Base-by-base conservation (phyloP, 2,113 vertebrate species). In the Centropus unirufus region DNA sequence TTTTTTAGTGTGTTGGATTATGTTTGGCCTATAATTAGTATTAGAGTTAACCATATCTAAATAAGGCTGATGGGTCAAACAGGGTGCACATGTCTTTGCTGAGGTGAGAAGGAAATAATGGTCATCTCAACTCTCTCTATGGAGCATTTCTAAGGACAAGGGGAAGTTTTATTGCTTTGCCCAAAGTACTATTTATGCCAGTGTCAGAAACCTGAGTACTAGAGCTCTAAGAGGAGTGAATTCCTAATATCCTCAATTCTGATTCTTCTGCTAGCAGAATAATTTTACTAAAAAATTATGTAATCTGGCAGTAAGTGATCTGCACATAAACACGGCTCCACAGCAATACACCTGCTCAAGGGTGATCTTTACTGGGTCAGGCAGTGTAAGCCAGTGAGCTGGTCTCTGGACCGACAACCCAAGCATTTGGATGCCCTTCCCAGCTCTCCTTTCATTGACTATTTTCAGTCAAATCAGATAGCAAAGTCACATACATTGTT, bases 251-350 rank as follows among this genome's bases (percentile, higher is more conserved):
- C 44, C 32, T 78, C 52, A 19, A 49, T 72, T 49, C 54, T 7
- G 27, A 54, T 62, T 74, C 85, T 59, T 82, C 55, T 83, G 22
- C 64, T 77, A 68, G 79, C 88, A 92, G 55, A 64, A 77, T 34
- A 55, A 9, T 46, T 89, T 80, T 42, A 58, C 18, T 83, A 70
- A 73, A 44, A 27, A 83, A 29, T 90, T 46, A 80, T 32, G 51
- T 59, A 34, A 80, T 51, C 72, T 86, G 79, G 68, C 79, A 67
- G 34, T 4, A 47, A 62, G 34, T 6, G 42, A 94, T 32, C 79
- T 86, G 46, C 62, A 4, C 29, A 51, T 22, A 84, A 92, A 73
- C 42, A 93, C 64, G 81, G 69, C 67, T 85, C 58, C 77, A 39
- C 42, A 66, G 69, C 6, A 46, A 72, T 44, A 12, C 4, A 15